Percentiles rank a stretch among this genome's conserved stretches.
Evolutionary conservation across 2,888 invertebrate genomes (phyloP).

Genomic region (Drosophila testacea): DNA sequence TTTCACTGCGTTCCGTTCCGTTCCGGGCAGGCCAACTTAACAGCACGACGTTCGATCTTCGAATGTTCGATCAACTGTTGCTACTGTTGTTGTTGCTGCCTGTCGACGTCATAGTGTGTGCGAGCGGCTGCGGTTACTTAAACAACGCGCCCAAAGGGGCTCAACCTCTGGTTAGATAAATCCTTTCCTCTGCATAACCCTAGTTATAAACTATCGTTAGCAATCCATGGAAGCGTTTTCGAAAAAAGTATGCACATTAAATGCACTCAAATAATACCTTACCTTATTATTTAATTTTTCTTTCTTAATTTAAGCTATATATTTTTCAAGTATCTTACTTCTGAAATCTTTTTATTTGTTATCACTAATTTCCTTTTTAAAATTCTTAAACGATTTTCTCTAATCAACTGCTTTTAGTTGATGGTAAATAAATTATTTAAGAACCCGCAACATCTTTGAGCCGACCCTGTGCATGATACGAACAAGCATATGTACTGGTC

Average conservation of each 20-base stretch:
- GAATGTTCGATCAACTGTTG: slow-evolving; percentile 70
- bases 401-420: no score
- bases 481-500: slow-evolving; percentile 43
- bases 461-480: slow-evolving; percentile 57
- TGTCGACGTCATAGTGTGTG: slow-evolving; percentile 57
- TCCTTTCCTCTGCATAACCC: neutral
- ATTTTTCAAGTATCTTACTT: no score
- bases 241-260: no score
- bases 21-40: slow-evolving; percentile 67
- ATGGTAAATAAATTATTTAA: no score
- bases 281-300: no score
- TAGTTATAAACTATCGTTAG: neutral
- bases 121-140: slow-evolving; percentile 47
- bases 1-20: slow-evolving; percentile 47
- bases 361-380: no score
- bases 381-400: no score
- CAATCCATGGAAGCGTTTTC: no score
- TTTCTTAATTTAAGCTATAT: no score
- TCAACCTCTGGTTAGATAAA: neutral
- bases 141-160: slow-evolving; percentile 37
- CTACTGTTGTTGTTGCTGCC: slow-evolving; percentile 63
- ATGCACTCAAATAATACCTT: no score
- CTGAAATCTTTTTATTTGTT: no score
- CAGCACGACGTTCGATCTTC: slow-evolving; percentile 74
- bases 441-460: slow-evolving; percentile 43